Conservation (phyloP, 2,888 invertebrate species). For the Teleogryllus oceanicus region DNA sequence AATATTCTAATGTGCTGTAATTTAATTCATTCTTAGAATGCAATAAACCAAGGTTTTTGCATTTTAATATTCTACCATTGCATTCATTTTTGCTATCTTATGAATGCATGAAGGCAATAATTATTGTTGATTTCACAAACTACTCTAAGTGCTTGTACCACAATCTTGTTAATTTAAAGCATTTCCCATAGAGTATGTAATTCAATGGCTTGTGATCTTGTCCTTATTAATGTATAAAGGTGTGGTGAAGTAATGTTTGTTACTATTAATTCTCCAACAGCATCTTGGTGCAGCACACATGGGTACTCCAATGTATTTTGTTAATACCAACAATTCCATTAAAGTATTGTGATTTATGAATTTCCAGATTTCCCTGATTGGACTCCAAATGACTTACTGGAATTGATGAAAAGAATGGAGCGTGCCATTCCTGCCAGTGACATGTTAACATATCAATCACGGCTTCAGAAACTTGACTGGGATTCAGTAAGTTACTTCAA, state of each 20-base stretch:
- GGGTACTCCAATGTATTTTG: not conserved
- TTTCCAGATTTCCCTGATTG: slow-evolving; percentile 40
- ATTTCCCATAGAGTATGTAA: too few species aligned
- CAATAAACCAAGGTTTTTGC: too few species aligned
- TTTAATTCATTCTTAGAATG: too few species aligned
- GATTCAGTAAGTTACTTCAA: slow-evolving; percentile 43
- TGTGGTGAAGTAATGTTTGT: not conserved
- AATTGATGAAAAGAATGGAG: slow-evolving; percentile 49
- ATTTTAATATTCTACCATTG: too few species aligned
- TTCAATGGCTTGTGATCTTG: too few species aligned
- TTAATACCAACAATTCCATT: not conserved
- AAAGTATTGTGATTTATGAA: too few species aligned
- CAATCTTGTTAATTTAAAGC: too few species aligned
- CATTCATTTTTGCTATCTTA: too few species aligned
- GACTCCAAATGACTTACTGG: slow-evolving; percentile 49
- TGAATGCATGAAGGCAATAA: too few species aligned
- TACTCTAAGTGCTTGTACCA: too few species aligned
- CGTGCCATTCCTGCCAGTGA: slow-evolving; percentile 50
- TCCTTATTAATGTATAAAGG: not conserved
- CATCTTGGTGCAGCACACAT: not conserved
- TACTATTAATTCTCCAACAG: not conserved
- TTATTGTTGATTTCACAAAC: too few species aligned
- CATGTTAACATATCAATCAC: slow-evolving; percentile 46
- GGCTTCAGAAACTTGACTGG: slow-evolving; percentile 52
- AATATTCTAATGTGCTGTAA: too few species aligned